Percentiles rank a stretch among this genome's conserved stretches.
Evolutionary conservation across 2,797 vertebrate species (phyloP).

Genomic region (Vultur gryphus): DNA sequence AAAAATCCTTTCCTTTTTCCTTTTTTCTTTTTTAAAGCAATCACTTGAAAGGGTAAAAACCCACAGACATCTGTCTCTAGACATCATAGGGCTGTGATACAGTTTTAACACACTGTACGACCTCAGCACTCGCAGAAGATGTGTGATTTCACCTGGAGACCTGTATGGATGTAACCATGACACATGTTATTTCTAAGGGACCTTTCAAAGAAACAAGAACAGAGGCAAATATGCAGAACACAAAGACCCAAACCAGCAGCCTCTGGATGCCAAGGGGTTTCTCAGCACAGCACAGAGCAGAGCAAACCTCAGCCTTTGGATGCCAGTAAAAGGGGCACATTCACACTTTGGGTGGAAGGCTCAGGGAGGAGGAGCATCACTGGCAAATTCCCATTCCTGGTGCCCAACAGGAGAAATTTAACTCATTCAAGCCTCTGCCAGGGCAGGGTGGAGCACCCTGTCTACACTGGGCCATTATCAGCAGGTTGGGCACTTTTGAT

Average conservation of each 20-base stretch:
- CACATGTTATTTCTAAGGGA: not conserved
- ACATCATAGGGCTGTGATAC: not conserved
- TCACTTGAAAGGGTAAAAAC: not conserved
- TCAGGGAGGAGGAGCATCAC: not conserved
- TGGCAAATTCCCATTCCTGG: not conserved
- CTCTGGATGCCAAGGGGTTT: not conserved
- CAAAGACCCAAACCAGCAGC: not conserved
- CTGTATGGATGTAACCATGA: accelerated
- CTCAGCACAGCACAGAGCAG: not conserved
- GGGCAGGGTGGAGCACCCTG: not conserved
- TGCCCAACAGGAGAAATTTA: not conserved
- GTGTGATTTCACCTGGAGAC: not conserved
- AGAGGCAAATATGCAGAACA: not conserved
- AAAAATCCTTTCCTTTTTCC: not conserved
- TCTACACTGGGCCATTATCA: not conserved
- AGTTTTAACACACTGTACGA: not conserved
- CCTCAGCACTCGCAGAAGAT: not conserved
- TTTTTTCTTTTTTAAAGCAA: not conserved
- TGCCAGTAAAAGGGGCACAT: not conserved
- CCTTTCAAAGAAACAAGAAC: not conserved
- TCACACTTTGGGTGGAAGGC: not conserved
- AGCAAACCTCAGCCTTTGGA: not conserved
- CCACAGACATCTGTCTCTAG: not conserved
- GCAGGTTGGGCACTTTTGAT: not conserved
- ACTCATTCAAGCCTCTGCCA: not conserved